Evolutionary conservation across 2,113 vertebrate genomes (phyloP), one percentile per base, ranked within the genome.

Genomic region (Tetraodon nigroviridis): DNA sequence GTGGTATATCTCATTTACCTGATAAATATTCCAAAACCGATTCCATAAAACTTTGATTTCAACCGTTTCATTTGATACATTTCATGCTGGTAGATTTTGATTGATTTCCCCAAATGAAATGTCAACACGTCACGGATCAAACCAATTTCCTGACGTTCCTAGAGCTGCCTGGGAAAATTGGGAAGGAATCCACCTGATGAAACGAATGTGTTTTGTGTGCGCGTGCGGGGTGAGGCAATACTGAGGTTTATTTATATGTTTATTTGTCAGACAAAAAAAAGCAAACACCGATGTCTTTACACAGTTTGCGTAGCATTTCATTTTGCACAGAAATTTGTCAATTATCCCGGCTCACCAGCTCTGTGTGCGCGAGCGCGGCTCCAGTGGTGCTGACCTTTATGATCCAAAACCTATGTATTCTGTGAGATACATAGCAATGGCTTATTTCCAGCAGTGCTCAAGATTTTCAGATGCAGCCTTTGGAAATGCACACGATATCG

Each of bases 71-170:
- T 76, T 61, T 66, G 74, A 75, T 55, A 60, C 62, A 65, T 73
- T 61, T 63, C 61, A 68, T 73, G 49, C 18, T 24, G 62, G 37
- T 50, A 55, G 29, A 76, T 76, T 72, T 78, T 83, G 81, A 87
- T 79, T 81, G 83, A 86, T 86, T 75, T 64, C 72, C 56, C 71
- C 74, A 81, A 84, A 88, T 84, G 76, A 87, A 89, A 90, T 87
- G 84, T 82, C 84, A 88, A 70, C 74, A 67, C 68, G 77, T 79
- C 67, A 71, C 56, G 78, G 75, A 86, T 87, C 79, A 82, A 82
- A 79, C 71, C 62, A 41, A 61, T 78, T 82, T 75, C 69, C 73
- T 24, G 27, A 59, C 74, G 44, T 75, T 68, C 47, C 65, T 40
- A 48, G 64, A 79, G 70, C 75, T 75, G 64, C 47, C 57, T 32